Evolutionary conservation across 2,113 vertebrate species (phyloP), one percentile per base, ranked within the genome.

Genomic region (Lucifuga dentata): DNA sequence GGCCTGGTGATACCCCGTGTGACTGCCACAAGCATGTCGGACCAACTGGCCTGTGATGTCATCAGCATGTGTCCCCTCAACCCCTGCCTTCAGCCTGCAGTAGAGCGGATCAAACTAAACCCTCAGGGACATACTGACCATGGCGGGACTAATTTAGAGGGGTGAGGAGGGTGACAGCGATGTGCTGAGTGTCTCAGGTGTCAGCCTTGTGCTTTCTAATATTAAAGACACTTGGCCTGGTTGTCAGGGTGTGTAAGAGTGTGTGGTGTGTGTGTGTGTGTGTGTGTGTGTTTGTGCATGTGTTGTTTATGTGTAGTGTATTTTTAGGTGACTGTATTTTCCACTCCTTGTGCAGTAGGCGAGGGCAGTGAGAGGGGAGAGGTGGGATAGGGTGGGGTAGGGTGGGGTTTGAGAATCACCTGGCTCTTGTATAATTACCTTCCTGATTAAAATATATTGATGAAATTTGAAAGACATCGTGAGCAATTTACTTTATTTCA

Each of bases 251-350:
- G 33, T 46, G 50, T 63, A 43, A 15, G 17, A 39, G 19, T 26
- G 20, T 76, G 74, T 62, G 65, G 46, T 73, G 65, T 61, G 67
- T 69, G 72, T 58, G 51, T 63, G 32, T 38, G 53, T 20, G 45
- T 46, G 71, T 55, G 61, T 68, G 73, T 41, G 63, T 73, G 60
- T 78, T 53, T 75, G 60, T 70, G 66, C 53, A 76, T 33, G 56
- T 76, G 80, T 75, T 86, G 73, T 84, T 81, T 72, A 75, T 81
- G 80, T 45, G 57, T 15, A 41, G 68, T 68, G 59, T 92, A 93
- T 93, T 91, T 93, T 89, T 91, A 92, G 90, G 58, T 26, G 29
- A 68, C 72, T 77, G 80, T 89, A 88, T 91, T 91, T 92, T 93
- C 91, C 91, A 92, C 88, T 92, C 89, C 91, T 89, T 92, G 85